Base-by-base conservation (phyloP, 37 sponge, comb jelly and placozoan genomes). In the Aplysina aerophoba region DNA sequence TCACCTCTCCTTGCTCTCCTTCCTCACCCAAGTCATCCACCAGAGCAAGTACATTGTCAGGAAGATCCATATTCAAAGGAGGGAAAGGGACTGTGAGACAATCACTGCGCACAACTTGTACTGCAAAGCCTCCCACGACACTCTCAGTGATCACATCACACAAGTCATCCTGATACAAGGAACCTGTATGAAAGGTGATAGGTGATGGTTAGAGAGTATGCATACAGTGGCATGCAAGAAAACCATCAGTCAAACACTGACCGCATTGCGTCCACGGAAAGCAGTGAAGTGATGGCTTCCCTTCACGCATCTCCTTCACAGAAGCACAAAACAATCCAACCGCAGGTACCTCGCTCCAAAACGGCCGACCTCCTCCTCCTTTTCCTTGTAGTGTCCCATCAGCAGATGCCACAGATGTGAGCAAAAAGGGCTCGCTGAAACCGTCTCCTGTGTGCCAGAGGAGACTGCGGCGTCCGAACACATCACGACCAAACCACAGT, bases 401-500 rank as follows among this genome's bases (percentile, higher is more conserved):
- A 12, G 24, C 59, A 63, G 55, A 80, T 25, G 88, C 97, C 11
- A 92, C 89, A 39, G 97, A 97, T 19, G 93, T 92, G 50, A 97
- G 59, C n/a, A 95, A 73, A 0, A 63, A 69, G 62, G 84, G 84
- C 4, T 65, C 87, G 39, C 62, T 57, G 6, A 44, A 8, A 0
- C 25, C 53, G 20, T n/a, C 54, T 22, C 30, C 22, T 21, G 88
- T 87, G 85, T 95, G 94, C 95, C 93, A 94, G 15, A 97, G 88
- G 34, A 99, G 89, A 79, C 94, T 93, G 2, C 99, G 73, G 31
- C 99, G 87, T 20, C 99, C 99, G 88, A 96, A 93, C 37, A 93
- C 94, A 86, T 99, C 99, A 27, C 99, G 73, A 28, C 99, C 97
- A 90, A 99, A 96, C 99, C 99, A 99, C 73, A 98, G 83, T 19